Evolutionary conservation across 1,140 invertebrate genomes (phyloP).

Genomic region (Hestina assimilis): DNA sequence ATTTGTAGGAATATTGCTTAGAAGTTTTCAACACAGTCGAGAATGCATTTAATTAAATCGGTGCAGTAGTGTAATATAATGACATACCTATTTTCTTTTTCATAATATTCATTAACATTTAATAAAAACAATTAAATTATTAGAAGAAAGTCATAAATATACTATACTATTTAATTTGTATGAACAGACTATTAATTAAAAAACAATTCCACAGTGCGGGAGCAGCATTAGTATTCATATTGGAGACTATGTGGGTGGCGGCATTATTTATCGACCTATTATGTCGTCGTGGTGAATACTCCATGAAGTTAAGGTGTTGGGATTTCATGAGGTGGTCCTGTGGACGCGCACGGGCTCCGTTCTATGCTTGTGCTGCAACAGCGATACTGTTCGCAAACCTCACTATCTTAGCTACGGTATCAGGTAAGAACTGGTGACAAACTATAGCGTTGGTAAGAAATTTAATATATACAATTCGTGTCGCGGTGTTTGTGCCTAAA

Average conservation of each 20-base stretch:
- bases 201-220: constrained; percentile 48
- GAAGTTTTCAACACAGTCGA: no score
- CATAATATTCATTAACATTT: no score
- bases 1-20: no score
- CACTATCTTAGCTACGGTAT: constrained; percentile 52
- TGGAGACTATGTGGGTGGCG: constrained; percentile 74
- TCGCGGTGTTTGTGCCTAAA: no score
- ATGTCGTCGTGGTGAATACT: constrained; percentile 63
- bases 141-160: no score
- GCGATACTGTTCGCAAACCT: constrained; percentile 63
- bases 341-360: constrained; percentile 57
- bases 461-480: not conserved
- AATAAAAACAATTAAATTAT: no score
- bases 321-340: constrained; percentile 69
- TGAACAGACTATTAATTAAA: no score
- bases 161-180: no score
- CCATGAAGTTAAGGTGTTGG: constrained; percentile 63
- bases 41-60: no score
- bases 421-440: constrained; percentile 40
- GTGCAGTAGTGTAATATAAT: no score
- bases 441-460: not conserved
- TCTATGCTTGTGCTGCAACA: constrained; percentile 66
- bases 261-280: constrained; percentile 67
- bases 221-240: constrained; percentile 50
- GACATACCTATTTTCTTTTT: no score